Percentiles rank a stretch among this genome's conserved stretches.
Conservation (phyloP, 1,140 invertebrate genomes). For the Drosophila rufa region DNA sequence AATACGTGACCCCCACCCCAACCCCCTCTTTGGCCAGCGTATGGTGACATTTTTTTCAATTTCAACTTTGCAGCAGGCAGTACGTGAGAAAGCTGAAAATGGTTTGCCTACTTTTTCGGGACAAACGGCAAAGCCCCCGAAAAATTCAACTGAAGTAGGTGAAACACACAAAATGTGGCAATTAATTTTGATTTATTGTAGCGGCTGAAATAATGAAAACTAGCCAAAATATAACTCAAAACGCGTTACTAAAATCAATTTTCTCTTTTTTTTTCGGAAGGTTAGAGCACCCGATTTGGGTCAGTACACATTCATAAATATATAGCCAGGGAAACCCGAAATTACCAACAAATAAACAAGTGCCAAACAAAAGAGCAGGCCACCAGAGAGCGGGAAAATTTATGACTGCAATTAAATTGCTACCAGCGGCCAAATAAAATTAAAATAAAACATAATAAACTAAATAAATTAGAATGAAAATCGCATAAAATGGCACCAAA, state of each 20-base stretch:
- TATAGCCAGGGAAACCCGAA: slow-evolving; percentile 19
- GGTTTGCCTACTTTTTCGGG: slow-evolving; percentile 44
- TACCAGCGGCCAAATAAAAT: slow-evolving; percentile 35
- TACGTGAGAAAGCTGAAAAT: slow-evolving; percentile 33
- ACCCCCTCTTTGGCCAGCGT: background rate
- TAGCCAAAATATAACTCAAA: slow-evolving; percentile 9
- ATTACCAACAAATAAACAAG: slow-evolving; percentile 41
- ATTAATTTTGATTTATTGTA: slow-evolving; percentile 60
- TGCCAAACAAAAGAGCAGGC: slow-evolving; percentile 25
- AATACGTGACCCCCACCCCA: slow-evolving; percentile 59
- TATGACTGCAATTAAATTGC: slow-evolving; percentile 70
- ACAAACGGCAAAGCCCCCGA: background rate
- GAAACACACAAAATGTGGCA: slow-evolving; percentile 11
- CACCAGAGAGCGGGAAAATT: slow-evolving; percentile 35
- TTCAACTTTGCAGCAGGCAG: slow-evolving; percentile 57
- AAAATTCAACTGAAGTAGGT: slow-evolving; percentile 13
- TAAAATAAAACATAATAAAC: slow-evolving; percentile 51
- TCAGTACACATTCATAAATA: slow-evolving; percentile 30
- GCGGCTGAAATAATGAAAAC: background rate
- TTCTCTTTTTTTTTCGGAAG: background rate
- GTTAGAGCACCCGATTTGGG: slow-evolving; percentile 19
- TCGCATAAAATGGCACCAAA: slow-evolving; percentile 44
- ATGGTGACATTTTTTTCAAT: slow-evolving; percentile 73
- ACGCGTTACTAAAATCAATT: slow-evolving; percentile 26
- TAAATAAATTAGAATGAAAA: slow-evolving; percentile 56